Conservation (phyloP, 2,113 vertebrate species). For the Merops nubicus region DNA sequence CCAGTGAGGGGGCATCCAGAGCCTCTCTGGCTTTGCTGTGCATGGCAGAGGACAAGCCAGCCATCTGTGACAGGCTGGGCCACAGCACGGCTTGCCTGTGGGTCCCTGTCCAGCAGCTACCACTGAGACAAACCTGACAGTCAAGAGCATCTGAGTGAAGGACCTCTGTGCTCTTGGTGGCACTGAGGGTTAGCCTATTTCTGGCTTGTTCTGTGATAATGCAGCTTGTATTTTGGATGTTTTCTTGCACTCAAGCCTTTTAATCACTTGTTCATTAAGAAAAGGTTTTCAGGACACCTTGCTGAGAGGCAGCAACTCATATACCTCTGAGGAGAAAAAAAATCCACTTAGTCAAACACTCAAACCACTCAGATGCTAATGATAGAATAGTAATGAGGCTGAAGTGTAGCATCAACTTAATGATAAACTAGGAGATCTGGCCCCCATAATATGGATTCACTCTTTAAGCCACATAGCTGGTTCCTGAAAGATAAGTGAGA, state of each 20-base stretch:
- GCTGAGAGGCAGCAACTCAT: slow-evolving; percentile 62
- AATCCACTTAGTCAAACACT: slow-evolving; percentile 56
- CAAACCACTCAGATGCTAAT: slow-evolving; percentile 60
- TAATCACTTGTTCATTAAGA: slow-evolving; percentile 73
- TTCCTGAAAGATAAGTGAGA: slow-evolving; percentile 5
- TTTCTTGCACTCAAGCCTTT: slow-evolving; percentile 58
- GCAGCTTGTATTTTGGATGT: slow-evolving; percentile 55
- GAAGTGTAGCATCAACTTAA: slow-evolving; percentile 60
- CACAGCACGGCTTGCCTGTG: neutral
- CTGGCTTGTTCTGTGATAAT: slow-evolving; percentile 40
- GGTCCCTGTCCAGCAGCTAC: neutral
- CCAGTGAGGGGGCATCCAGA: too few relatives aligned
- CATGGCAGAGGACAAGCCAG: neutral
- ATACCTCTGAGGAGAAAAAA: slow-evolving; percentile 43
- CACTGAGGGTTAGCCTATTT: neutral
- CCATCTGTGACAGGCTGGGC: accelerated
- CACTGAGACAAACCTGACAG: neutral
- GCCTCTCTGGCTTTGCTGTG: neutral
- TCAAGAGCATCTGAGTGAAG: neutral
- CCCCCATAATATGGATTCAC: neutral
- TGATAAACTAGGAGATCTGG: slow-evolving; percentile 51
- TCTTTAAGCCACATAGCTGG: neutral
- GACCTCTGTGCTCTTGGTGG: neutral
- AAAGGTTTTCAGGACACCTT: slow-evolving; percentile 64
- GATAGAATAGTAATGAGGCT: slow-evolving; percentile 67